Base-by-base conservation (phyloP, 2,888 invertebrate genomes). In the Pyralis farinalis region DNA sequence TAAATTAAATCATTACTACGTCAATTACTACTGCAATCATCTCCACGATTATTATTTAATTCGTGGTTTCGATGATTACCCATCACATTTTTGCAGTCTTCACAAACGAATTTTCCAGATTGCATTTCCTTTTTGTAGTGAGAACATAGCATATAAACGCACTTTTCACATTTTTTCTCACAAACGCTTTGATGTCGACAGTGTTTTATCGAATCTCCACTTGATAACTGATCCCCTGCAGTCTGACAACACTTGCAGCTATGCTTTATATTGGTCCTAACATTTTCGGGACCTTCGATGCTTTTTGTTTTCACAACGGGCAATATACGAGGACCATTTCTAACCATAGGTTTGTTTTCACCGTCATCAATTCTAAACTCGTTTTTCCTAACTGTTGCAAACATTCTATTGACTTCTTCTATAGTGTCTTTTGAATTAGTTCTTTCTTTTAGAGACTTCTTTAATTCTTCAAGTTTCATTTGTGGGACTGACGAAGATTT, bases 401-500 rank as follows among this genome's bases (percentile, higher is more conserved):
- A 87, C 75, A 86, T 78, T 61, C 86, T 70, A 12, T 86, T 83
- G 0, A 85, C 83, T 62, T 87, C 86, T 48, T 84, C 78, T 1
- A 84, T 71, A 0, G 79, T 65, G 29, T 86, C 82, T 71, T 79
- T 85, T 0, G 82, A 74, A 54, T 62, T 75, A 0, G 61, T 61
- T 43, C 77, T 82, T 8, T 72, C 77, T 61, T 74, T 85, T 1
- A 81, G 45, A 1, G 70, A 70, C 16, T 80, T 59, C 42, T 79
- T 85, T 0, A 83, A 42, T 46, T 85, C 82, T 25, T 87, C 86
- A n/a, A 82, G 46, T 43, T 84, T 85, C 84, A 85, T 86, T 65
- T 78, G 85, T 0, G 87, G 86, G 42, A 85, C 77, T 0, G 87
- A 87, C 1, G 76, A 84, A 0, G 86, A 85, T 41, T 87, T 87